Conservation (phyloP, 2,888 invertebrate species). For the Gastracanthus pulcherrimus region DNA sequence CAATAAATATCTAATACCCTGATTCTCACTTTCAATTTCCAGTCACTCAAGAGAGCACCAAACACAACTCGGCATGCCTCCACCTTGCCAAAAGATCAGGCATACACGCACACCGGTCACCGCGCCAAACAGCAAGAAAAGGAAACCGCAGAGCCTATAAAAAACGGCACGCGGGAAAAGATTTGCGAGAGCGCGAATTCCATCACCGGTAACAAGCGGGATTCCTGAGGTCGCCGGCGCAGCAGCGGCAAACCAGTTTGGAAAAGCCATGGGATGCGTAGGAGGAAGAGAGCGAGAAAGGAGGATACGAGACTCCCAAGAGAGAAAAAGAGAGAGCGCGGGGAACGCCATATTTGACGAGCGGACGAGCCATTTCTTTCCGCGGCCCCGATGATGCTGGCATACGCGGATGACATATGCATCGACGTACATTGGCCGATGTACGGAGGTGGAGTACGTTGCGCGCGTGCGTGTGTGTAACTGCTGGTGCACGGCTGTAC, state of each 20-base stretch:
- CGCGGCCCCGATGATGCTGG: neutral
- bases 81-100: too few relatives aligned
- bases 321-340: neutral
- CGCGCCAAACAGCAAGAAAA: neutral
- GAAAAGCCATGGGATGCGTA: conserved; percentile 42
- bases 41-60: too few relatives aligned
- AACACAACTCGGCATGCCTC: too few relatives aligned
- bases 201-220: too few relatives aligned
- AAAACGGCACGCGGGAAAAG: conserved; percentile 35
- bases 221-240: conserved; percentile 58
- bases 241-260: conserved; percentile 59
- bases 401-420: conserved; percentile 23
- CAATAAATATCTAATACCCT: too few relatives aligned
- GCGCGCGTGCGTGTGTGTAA: neutral
- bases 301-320: conserved; percentile 19
- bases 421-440: conserved; percentile 5
- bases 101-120: too few relatives aligned
- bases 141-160: neutral
- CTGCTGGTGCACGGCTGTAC: neutral
- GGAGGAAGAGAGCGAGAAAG: conserved; percentile 45
- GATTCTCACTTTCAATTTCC: too few relatives aligned
- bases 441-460: neutral
- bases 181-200: too few relatives aligned
- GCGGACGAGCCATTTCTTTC: conserved; percentile 26
- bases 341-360: conserved; percentile 47